Evolutionary conservation across 2,113 vertebrate genomes (phyloP).

Genomic region (Muntiacus muntjak): DNA sequence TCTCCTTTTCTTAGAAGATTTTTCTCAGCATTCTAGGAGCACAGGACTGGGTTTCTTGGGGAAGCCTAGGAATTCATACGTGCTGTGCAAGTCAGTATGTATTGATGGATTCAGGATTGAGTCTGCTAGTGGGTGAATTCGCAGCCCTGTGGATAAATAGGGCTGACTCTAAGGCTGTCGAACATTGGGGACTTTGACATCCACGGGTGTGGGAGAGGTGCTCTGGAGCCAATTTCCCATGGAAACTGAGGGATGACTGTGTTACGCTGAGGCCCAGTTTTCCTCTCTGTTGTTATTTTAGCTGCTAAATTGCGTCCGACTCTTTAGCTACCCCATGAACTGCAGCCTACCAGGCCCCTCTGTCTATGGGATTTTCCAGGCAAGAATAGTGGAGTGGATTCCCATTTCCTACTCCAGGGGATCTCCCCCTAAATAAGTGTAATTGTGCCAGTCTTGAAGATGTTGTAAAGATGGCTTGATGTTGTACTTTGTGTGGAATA

Average conservation of each 20-base stretch:
- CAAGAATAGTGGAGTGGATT: neutral
- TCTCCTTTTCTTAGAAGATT: neutral
- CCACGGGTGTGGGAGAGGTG: too few relatives aligned
- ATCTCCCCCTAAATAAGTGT: neutral
- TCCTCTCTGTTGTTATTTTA: neutral
- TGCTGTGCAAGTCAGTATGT: neutral
- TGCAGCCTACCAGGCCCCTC: neutral
- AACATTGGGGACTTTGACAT: neutral
- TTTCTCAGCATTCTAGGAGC: neutral
- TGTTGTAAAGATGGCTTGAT: neutral
- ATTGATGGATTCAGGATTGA: neutral
- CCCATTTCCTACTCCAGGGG: neutral
- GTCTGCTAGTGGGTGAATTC: neutral
- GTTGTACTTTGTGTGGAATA: accelerated
- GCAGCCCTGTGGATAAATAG: neutral
- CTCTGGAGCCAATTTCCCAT: neutral
- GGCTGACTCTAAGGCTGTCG: neutral
- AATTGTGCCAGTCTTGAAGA: neutral
- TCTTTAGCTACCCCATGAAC: neutral
- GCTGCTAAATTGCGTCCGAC: neutral
- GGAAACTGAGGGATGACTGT: neutral
- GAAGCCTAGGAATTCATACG: neutral
- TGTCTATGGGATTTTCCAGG: neutral
- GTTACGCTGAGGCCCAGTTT: neutral
- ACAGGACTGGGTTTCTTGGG: neutral